A percentile compares a stretch with the other conserved stretches of the same genome.
Conservation (phyloP, 2,888 invertebrate species). For the Mechanitis mazaeus region DNA sequence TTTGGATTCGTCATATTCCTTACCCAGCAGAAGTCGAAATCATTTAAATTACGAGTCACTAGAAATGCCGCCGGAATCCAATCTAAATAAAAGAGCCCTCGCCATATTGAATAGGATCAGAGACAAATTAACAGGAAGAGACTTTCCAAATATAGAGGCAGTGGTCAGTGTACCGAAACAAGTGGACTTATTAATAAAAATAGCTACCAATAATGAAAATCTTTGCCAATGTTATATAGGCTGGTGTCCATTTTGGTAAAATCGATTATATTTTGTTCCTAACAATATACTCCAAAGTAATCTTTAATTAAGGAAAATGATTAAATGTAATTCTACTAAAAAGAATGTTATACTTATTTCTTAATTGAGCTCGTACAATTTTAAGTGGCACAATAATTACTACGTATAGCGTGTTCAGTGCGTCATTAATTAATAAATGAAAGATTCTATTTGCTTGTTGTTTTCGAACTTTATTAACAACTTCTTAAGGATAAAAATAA, state of each 20-base stretch:
- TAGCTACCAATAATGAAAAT: slow-evolving; percentile 98
- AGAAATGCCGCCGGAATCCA: slow-evolving; percentile 82
- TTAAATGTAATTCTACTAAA: not conserved
- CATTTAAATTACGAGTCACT: slow-evolving; percentile 61
- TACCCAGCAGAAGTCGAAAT: slow-evolving; percentile 61
- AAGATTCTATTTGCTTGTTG: too few species aligned
- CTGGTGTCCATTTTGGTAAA: slow-evolving; percentile 92
- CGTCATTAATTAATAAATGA: too few species aligned
- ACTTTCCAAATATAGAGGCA: slow-evolving; percentile 86
- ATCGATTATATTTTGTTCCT: slow-evolving; percentile 6
- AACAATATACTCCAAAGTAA: too few species aligned
- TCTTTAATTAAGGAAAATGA: not conserved
- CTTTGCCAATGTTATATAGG: slow-evolving; percentile 99
- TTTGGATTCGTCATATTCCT: slow-evolving; percentile 57
- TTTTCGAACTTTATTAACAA: too few species aligned
- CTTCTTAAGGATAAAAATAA: too few species aligned
- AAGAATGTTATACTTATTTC: too few species aligned
- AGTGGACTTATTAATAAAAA: slow-evolving; percentile 94
- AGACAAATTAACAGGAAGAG: slow-evolving; percentile 95
- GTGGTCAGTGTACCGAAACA: slow-evolving; percentile 89
- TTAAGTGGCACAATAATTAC: too few species aligned
- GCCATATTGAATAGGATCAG: slow-evolving; percentile 93
- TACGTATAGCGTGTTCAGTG: too few species aligned
- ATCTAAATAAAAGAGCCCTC: slow-evolving; percentile 92
- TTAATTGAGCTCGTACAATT: too few species aligned